phyloP scores from a whole-genome alignment of 2,113 vertebrate genomes.

The Mormoops blainvillei region DNA sequence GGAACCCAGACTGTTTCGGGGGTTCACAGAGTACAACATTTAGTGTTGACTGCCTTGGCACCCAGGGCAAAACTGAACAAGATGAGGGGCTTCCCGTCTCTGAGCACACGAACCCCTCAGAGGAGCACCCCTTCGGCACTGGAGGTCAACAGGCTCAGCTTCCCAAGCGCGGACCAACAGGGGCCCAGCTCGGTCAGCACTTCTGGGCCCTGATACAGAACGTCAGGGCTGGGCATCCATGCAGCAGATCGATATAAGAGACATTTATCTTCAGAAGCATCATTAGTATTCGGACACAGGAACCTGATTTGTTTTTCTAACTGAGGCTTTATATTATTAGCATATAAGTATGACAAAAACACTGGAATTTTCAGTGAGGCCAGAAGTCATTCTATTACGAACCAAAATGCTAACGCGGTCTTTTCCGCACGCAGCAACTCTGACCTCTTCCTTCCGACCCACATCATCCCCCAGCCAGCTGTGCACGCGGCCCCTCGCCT shows the following conservation, averaged over 20 bases:
- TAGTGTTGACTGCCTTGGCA: background rate
- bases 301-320: background rate
- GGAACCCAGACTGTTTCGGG: fast-evolving
- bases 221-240: background rate
- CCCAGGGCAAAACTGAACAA: background rate
- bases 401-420: fast-evolving
- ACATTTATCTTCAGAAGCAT: background rate
- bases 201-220: too few species aligned
- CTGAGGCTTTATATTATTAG: background rate
- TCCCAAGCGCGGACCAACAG: background rate
- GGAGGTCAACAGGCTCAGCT: fast-evolving
- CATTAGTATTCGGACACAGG: fast-evolving
- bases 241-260: fast-evolving
- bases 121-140: fast-evolving
- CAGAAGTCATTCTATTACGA: fast-evolving
- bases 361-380: fast-evolving
- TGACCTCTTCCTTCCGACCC: background rate
- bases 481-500: fast-evolving
- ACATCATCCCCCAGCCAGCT: fast-evolving
- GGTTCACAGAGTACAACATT: fast-evolving
- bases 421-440: background rate
- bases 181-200: background rate
- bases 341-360: too few species aligned
- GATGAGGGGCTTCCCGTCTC: fast-evolving
- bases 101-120: fast-evolving